phyloP scores from a whole-genome alignment of 2,797 vertebrate genomes.

The Hippocampus kuda region DNA sequence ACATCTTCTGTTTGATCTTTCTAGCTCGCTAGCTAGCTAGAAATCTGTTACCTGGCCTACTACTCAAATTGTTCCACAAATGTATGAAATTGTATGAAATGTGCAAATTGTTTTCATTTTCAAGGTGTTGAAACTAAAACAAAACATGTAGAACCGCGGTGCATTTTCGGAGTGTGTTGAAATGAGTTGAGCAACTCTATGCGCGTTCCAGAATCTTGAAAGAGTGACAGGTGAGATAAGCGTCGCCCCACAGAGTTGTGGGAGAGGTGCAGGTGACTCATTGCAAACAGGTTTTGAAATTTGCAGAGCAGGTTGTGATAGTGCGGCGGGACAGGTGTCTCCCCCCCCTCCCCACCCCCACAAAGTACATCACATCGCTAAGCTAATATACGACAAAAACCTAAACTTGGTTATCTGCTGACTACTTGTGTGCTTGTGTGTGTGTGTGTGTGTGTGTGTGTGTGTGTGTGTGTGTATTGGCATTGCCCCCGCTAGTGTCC shows the following conservation, averaged over 20 bases:
- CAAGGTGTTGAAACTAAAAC: not conserved
- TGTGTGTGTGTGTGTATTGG: slow-evolving; percentile 4
- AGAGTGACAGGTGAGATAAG: slow-evolving; percentile 5
- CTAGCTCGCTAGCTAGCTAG: not conserved
- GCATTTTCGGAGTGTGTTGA: not conserved
- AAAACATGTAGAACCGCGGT: not conserved
- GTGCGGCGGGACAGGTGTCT: not conserved
- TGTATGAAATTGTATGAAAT: not conserved
- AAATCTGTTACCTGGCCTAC: not conserved
- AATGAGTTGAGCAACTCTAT: not conserved
- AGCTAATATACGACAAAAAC: not conserved
- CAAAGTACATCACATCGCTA: too few species aligned
- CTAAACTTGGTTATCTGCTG: not conserved
- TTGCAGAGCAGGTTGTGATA: slow-evolving; percentile 4
- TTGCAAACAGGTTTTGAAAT: slow-evolving; percentile 16
- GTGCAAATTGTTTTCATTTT: not conserved
- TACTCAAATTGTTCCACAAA: not conserved
- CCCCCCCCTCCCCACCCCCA: too few species aligned
- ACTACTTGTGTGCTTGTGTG: not conserved
- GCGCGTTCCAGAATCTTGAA: slow-evolving; percentile 9
- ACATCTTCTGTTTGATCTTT: not conserved
- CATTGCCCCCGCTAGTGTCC: too few species aligned
- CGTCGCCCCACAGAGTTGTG: slow-evolving; percentile 10
- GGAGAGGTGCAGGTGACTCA: slow-evolving; percentile 56
- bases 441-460: not conserved